Percentiles rank a stretch among this genome's conserved stretches.
Conservation (phyloP, 2,113 vertebrate species). For the Todiramphus chloris region DNA sequence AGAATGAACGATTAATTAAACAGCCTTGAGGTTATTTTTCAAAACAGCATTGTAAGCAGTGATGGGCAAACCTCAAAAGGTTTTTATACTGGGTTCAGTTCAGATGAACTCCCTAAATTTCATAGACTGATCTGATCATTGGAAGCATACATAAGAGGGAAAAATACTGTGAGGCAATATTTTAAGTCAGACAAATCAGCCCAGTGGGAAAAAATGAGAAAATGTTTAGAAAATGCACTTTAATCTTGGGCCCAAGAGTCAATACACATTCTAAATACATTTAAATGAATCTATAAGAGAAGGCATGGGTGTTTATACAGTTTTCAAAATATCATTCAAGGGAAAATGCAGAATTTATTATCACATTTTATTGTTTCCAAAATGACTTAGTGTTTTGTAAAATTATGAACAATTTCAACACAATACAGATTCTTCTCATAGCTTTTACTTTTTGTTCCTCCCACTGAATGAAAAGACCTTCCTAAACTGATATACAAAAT, state of each 20-base stretch:
- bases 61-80: conserved; percentile 15
- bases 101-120: conserved; percentile 6
- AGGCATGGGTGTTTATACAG: neutral
- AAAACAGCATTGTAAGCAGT: conserved; percentile 53
- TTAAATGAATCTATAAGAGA: neutral
- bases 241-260: neutral
- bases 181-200: neutral
- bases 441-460: neutral
- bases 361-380: neutral
- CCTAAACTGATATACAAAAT: neutral
- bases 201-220: neutral
- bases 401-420: neutral
- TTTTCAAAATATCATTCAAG: neutral
- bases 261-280: neutral
- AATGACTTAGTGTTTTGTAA: neutral
- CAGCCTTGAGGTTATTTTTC: conserved; percentile 67
- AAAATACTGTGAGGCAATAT: neutral
- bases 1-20: conserved; percentile 73
- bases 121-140: neutral
- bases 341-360: neutral
- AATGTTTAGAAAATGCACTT: neutral
- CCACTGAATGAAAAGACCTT: neutral
- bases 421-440: neutral
- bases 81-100: conserved; percentile 20
- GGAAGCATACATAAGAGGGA: neutral